phyloP scores from a whole-genome alignment of 2,113 vertebrate genomes.

The Petrocephalus zakoni region DNA sequence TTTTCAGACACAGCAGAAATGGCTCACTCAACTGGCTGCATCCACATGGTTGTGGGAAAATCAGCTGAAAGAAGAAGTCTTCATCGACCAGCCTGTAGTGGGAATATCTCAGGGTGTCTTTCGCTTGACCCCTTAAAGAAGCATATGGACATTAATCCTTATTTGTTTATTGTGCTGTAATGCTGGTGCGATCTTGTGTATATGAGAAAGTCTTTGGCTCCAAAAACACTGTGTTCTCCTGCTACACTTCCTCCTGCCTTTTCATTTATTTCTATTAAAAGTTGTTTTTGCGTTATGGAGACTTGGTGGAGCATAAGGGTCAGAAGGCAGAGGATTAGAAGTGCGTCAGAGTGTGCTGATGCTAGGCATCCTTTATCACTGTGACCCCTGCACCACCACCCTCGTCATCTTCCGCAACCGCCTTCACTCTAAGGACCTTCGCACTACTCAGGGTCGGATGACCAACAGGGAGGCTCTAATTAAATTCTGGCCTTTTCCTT shows the following conservation, averaged over 20 bases:
- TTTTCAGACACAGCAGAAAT: neutral
- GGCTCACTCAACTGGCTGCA: neutral
- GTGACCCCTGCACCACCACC: neutral
- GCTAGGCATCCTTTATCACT: neutral
- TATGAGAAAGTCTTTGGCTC: neutral
- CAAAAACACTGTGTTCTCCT: neutral
- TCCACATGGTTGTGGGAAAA: neutral
- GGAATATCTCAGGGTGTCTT: neutral
- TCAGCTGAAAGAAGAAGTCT: neutral
- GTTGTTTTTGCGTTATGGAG: neutral
- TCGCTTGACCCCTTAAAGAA: neutral
- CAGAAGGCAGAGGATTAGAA: neutral
- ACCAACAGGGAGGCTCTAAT: slow-evolving; percentile 2
- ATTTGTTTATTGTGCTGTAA: neutral
- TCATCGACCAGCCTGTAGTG: neutral
- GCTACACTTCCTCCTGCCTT: neutral
- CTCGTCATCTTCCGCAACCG: neutral
- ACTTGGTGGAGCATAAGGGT: neutral
- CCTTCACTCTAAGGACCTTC: neutral
- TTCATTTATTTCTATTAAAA: neutral
- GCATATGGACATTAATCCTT: neutral
- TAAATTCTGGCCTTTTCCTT: neutral
- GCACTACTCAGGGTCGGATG: neutral
- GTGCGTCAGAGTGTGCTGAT: neutral
- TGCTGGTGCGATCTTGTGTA: neutral